Evolutionary conservation across 2,797 vertebrate species (phyloP), one percentile per base, ranked within the genome.

Genomic region (Gymnothorax reevesii): DNA sequence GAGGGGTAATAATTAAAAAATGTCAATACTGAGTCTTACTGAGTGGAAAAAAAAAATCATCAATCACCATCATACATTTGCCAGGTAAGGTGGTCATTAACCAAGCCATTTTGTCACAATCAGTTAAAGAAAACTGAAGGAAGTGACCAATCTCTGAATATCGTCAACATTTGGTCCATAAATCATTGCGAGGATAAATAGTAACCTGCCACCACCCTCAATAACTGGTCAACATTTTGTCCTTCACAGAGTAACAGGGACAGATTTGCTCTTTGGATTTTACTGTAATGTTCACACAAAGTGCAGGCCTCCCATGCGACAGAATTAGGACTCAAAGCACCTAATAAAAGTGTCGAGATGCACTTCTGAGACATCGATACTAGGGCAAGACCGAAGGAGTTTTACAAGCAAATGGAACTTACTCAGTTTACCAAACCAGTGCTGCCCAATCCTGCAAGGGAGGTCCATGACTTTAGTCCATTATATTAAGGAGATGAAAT

Each of bases 151-250:
- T 55, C 52, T 54, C 77, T n/a, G 12, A 80, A 52, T 80, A 52
- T n/a, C 77, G 77, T n/a, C 77, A 55, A 54, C 17, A 9, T 49
- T 55, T 80, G 49, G 77, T 55, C 55, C 54, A 33, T 52, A 55
- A 27, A 15, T 22, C 83, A 71, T 17, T 10, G n/a, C 22, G n/a
- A 33, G 64, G 60, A 64, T 54, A 54, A 64, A 52, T 33, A 54
- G 62, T 13, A n/a, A 22, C 49, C 27, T 20, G 64, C 69, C 83
- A n/a, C 49, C 54, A 33, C 8, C 7, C 7, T 12, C 22, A 8
- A 69, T 80, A 20, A 80, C 77, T 80, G 20, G 25, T 80, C 77
- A 80, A 80, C 77, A 80, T 80, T n/a, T 20, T 9, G 52, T 80
- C 75, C 52, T 52, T 80, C 77, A 80, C 77, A n/a, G 52, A 80